Conservation (phyloP, 2,113 vertebrate genomes). For the Anguilla japonica region DNA sequence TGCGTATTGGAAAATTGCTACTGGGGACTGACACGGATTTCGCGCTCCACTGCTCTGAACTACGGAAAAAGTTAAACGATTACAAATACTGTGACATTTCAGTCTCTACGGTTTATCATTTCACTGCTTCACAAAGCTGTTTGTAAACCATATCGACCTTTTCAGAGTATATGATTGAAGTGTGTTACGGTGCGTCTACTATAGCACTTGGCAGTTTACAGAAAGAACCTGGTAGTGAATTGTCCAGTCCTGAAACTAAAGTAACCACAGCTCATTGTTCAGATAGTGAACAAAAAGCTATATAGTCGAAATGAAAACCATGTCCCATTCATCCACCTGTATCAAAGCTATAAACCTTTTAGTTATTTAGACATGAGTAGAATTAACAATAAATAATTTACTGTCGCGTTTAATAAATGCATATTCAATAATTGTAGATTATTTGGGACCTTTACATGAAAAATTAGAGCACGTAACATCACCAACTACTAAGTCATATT, state of each 20-base stretch:
- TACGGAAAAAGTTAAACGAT: not conserved
- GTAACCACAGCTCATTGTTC: not conserved
- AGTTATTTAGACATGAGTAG: not conserved
- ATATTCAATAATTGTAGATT: no score
- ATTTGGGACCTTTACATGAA: no score
- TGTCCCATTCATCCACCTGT: not conserved
- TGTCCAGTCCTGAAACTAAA: not conserved
- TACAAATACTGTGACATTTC: not conserved
- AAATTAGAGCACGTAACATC: no score
- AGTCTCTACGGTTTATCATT: not conserved
- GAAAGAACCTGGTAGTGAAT: not conserved
- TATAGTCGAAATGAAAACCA: not conserved
- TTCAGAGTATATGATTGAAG: not conserved
- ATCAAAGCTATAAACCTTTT: not conserved
- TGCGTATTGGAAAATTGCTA: not conserved
- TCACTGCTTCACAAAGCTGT: not conserved
- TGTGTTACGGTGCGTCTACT: not conserved
- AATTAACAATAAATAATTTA: not conserved
- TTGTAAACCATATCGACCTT: not conserved
- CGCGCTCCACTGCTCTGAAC: not conserved
- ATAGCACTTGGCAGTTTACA: not conserved
- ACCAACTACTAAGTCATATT: no score
- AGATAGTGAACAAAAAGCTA: not conserved
- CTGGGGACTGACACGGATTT: not conserved
- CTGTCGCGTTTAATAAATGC: not conserved